Conservation (phyloP, 2,888 invertebrate species). For the Mycalesis mineus region DNA sequence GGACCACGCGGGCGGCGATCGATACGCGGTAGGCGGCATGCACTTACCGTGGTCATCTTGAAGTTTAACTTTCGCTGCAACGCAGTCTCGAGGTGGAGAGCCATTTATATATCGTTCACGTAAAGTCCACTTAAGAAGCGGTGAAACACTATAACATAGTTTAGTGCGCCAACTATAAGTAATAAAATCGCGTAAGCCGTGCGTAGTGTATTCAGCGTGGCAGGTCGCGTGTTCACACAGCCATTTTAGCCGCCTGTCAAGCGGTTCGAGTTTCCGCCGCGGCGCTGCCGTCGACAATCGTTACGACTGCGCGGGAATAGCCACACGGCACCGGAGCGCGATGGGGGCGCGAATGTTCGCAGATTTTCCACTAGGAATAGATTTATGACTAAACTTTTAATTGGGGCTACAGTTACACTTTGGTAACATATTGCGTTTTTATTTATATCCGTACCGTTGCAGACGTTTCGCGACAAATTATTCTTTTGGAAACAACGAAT, state of each 20-base stretch:
- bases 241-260: conserved; percentile 74
- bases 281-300: conserved; percentile 57
- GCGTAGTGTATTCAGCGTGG: conserved; percentile 62
- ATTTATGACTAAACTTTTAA: conserved; percentile 72
- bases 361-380: conserved; percentile 56
- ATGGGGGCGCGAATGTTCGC: conserved; percentile 36
- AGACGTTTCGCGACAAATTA: not conserved
- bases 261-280: conserved; percentile 51
- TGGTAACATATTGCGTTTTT: conserved; percentile 42
- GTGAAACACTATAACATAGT: conserved; percentile 66
- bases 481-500: not conserved
- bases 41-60: conserved; percentile 77
- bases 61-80: conserved; percentile 75
- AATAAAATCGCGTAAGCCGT: conserved; percentile 63
- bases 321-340: conserved; percentile 34
- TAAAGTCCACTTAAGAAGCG: conserved; percentile 43
- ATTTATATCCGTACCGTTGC: conserved; percentile 21
- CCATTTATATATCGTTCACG: conserved; percentile 52
- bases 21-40: conserved; percentile 58
- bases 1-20: conserved; percentile 66
- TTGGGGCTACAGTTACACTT: conserved; percentile 64
- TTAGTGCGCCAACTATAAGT: conserved; percentile 54
- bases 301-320: conserved; percentile 69
- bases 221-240: conserved; percentile 72
- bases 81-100: conserved; percentile 73